phyloP scores from a whole-genome alignment of 2,888 invertebrate genomes.

The Melanostoma mellinum region DNA sequence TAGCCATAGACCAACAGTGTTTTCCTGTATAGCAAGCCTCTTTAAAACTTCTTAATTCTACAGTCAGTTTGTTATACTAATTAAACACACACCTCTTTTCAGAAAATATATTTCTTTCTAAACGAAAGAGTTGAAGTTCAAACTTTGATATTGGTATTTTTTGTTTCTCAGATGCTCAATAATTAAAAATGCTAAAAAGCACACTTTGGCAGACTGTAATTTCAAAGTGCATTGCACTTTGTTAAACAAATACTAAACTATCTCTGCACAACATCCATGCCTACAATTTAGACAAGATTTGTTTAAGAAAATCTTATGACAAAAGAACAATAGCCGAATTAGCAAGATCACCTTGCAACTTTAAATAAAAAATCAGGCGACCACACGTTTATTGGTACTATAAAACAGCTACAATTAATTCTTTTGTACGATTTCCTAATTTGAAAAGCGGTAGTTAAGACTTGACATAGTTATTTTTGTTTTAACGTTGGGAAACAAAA shows the following conservation, averaged over 20 bases:
- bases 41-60: neutral
- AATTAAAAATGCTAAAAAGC: neutral
- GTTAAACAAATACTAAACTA: neutral
- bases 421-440: no score
- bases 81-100: neutral
- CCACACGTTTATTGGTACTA: neutral
- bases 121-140: conserved; percentile 11
- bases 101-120: neutral
- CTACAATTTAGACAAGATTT: conserved; percentile 2
- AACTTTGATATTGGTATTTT: neutral
- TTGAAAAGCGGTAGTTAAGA: no score
- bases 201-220: neutral
- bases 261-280: neutral
- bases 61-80: neutral
- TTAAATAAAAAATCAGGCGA: conserved; percentile 5
- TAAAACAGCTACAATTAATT: no score
- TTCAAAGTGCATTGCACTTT: no score
- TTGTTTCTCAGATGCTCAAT: neutral
- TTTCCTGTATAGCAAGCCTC: neutral
- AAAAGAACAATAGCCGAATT: conserved; percentile 7
- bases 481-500: no score
- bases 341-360: conserved; percentile 24
- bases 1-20: no score
- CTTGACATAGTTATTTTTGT: no score
- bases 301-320: conserved; percentile 8